Evolutionary conservation across 2,113 vertebrate species (phyloP).

Genomic region (Vireo altiloquus): DNA sequence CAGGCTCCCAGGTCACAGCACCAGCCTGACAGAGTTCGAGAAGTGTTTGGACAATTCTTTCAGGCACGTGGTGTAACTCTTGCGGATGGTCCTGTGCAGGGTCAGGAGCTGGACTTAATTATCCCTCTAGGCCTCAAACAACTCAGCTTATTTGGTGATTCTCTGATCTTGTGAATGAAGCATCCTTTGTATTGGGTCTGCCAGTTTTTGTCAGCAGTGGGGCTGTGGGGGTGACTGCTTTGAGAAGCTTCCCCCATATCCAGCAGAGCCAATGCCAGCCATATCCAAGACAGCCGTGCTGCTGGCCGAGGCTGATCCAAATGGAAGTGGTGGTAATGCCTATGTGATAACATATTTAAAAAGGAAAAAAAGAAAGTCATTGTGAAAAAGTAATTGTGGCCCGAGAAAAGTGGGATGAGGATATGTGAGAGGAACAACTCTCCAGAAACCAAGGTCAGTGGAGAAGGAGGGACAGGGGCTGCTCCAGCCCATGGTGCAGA

Average conservation of each 20-base stretch:
- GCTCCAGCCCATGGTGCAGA: too few species aligned
- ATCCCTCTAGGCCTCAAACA: too few species aligned
- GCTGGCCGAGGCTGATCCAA: not conserved
- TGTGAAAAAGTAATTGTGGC: not conserved
- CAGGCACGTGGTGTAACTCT: too few species aligned
- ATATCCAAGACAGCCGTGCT: fast-evolving
- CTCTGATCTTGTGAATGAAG: not conserved
- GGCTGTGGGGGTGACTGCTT: too few species aligned
- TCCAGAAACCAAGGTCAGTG: not conserved
- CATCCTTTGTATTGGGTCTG: not conserved
- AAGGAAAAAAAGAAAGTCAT: not conserved
- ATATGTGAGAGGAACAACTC: not conserved
- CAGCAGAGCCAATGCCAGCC: not conserved
- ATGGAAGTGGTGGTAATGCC: not conserved
- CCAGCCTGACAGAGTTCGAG: not conserved
- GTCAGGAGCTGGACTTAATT: too few species aligned
- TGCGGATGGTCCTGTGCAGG: too few species aligned
- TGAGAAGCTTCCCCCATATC: not conserved
- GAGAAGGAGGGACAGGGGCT: not conserved
- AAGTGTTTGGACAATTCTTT: not conserved
- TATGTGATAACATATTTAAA: not conserved
- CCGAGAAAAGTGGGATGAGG: not conserved
- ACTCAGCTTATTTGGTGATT: not conserved
- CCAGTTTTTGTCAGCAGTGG: not conserved
- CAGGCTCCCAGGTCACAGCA: not conserved